phyloP scores from a whole-genome alignment of 2,888 invertebrate species.

The Silvanus unidentatus region DNA sequence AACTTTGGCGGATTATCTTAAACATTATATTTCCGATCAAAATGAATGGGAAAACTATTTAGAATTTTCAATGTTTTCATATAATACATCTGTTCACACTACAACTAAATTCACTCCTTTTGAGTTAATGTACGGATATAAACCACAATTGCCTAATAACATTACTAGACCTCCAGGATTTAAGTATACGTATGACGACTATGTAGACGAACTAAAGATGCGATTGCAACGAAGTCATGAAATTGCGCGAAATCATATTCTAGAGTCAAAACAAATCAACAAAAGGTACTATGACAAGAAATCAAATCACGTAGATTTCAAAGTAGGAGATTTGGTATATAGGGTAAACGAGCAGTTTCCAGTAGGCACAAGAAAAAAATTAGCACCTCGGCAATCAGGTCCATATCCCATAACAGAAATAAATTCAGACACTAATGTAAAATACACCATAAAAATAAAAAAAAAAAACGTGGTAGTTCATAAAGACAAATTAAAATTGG shows the following conservation, averaged over 20 bases:
- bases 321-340: slow-evolving; percentile 14
- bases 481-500: slow-evolving; percentile 15
- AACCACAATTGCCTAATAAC: slow-evolving; percentile 25
- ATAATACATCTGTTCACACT: slow-evolving; percentile 31
- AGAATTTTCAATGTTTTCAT: slow-evolving; percentile 32
- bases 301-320: slow-evolving; percentile 8
- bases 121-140: slow-evolving; percentile 32
- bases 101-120: slow-evolving; percentile 33
- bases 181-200: too few relatives aligned
- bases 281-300: slow-evolving; percentile 26
- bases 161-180: slow-evolving; percentile 27
- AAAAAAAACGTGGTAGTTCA: slow-evolving; percentile 17
- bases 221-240: slow-evolving; percentile 20
- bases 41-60: slow-evolving; percentile 36
- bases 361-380: slow-evolving; percentile 14
- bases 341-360: slow-evolving; percentile 9
- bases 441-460: slow-evolving; percentile 10
- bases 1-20: slow-evolving; percentile 34
- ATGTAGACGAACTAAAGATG: slow-evolving; percentile 23
- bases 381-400: slow-evolving; percentile 13
- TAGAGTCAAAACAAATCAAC: slow-evolving; percentile 20
- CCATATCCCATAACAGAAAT: slow-evolving; percentile 14
- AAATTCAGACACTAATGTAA: slow-evolving; percentile 12
- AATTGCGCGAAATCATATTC: slow-evolving; percentile 21
- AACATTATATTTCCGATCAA: slow-evolving; percentile 35